Base-by-base conservation (phyloP, 2,888 invertebrate species). In the Oscheius sp. region DNA sequence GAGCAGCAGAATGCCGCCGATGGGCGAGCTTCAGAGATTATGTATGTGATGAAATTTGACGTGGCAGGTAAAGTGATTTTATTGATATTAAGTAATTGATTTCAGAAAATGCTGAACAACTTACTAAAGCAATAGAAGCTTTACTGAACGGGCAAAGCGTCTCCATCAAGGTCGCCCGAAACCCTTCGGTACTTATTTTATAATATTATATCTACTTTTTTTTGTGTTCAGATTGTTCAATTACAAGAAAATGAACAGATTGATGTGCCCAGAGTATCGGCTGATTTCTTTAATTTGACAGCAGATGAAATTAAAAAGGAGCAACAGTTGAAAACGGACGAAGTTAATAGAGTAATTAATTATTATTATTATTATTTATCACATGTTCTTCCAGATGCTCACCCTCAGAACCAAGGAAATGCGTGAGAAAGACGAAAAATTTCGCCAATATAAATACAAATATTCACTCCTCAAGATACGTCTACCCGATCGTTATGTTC, bases 341-440 rank as follows among this genome's bases (percentile, higher is more conserved):
- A 84, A 55, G 81, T 81, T 16, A 84, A 85, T 27, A 72, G 75
- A 45, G 80, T 80, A 45, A 46, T 49, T 29, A 27, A 18, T 7
- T 12, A 6, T 18, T 18, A 41, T 1, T n/a, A 1, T 3, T 63
- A 21, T 18, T 16, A 13, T 43, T 3, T 2, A 21, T 7, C n/a
- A 55, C 23, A 13, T 61, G 43, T 61, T 64, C 29, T 27, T 71
- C n/a, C 71, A 81, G 76, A 70, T 93, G 86, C 92, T 94, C 88
- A 93, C 94, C 91, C 90, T 98, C 7, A 91, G 95, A 85, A 97
- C 97, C 0, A 95, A 95, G 89, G 95, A 95, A 1, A 97, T 97
- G 95, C 90, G 96, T 25, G 95, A 96, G 87, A 93, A 93, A 78
- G 95, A 96, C 76, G 94, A 94, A 87, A 89, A 93, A 75, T 90